A percentile compares a stretch with the other conserved stretches of the same genome.
phyloP scores from a whole-genome alignment of 2,113 vertebrate genomes.

The Albula goreensis region DNA sequence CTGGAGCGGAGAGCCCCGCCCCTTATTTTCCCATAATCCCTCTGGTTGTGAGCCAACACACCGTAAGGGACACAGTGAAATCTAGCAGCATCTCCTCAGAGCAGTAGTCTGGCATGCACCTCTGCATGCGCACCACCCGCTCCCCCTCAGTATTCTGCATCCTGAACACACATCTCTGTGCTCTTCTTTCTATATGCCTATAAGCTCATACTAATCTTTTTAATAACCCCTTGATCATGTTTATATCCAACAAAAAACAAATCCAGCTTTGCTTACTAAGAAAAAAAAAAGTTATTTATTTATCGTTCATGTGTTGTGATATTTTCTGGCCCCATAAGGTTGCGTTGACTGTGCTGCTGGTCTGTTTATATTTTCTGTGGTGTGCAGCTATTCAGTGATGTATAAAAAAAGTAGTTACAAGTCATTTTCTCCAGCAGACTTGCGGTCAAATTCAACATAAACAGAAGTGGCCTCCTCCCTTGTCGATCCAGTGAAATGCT shows the following conservation, averaged over 20 bases:
- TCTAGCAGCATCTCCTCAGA: neutral
- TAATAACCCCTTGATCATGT: constrained; percentile 27
- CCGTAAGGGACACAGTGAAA: neutral
- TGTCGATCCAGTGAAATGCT: neutral
- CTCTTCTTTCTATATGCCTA: neutral
- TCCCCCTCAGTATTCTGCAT: constrained; percentile 26
- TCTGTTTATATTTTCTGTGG: constrained; percentile 14
- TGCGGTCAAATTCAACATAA: neutral
- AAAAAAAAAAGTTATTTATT: constrained; percentile 32
- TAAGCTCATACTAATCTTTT: constrained; percentile 6
- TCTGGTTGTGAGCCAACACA: neutral
- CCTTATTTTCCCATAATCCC: constrained; percentile 5
- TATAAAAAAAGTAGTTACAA: neutral
- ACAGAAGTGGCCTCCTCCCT: neutral
- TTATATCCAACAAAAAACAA: constrained; percentile 26
- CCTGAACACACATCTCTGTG: constrained; percentile 49
- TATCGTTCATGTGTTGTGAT: neutral
- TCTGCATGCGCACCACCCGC: neutral
- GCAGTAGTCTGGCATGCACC: neutral
- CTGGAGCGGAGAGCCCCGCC: constrained; percentile 18
- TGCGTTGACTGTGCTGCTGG: constrained; percentile 1
- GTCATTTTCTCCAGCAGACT: neutral
- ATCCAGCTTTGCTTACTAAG: constrained; percentile 22
- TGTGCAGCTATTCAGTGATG: neutral
- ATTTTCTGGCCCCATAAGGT: constrained; percentile 11